Evolutionary conservation across 1,140 invertebrate species (phyloP), one percentile per base, ranked within the genome.

Genomic region (Calycopis cecrops): DNA sequence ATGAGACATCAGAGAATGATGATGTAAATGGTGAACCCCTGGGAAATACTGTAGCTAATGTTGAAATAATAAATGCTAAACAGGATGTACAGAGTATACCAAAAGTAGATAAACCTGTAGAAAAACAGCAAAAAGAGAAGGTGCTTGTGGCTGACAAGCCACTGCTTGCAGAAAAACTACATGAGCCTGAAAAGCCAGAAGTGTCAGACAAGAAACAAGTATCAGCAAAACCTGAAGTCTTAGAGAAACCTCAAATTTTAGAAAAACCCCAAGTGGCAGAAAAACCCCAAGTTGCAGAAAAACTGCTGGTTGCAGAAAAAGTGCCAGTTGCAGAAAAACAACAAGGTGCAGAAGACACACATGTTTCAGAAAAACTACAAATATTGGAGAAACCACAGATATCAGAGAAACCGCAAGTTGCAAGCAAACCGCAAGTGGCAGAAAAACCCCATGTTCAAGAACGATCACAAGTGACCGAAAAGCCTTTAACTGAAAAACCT

Each of bases 401-500:
- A 12, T 60, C 62, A 14, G 73, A 76, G 14, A 74, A 71, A 35
- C 64, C 64, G 35, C 35, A 50, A 47, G 33, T 67, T 12, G 50
- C 52, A 28, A 67, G 69, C 12, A 72, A 72, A 58, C 73, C 73
- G n/a, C 55, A 65, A 35, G 28, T 73, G n/a, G 57, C 59, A 10
- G 71, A 73, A 10, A 73, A 71, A 21, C 60, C 65, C 2, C 56
- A 57, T 34, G n/a, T 67, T 7, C 35, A 56, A 17, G 67, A 73
- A 38, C 72, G 72, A 55, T 74, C 73, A 14, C 69, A 65, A 35
- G 48, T 77, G 18, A 60, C 63, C n/a, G 73, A 76, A n/a, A 76
- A 76, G 50, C 76, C 73, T 11, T 51, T 65, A 33, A 64, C 69
- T 9, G 80, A 80, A 35, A 84, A 82, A 52, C 72, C 79, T 21